Conservation (phyloP, 1,140 invertebrate species). For the Zaprionus davidi region DNA sequence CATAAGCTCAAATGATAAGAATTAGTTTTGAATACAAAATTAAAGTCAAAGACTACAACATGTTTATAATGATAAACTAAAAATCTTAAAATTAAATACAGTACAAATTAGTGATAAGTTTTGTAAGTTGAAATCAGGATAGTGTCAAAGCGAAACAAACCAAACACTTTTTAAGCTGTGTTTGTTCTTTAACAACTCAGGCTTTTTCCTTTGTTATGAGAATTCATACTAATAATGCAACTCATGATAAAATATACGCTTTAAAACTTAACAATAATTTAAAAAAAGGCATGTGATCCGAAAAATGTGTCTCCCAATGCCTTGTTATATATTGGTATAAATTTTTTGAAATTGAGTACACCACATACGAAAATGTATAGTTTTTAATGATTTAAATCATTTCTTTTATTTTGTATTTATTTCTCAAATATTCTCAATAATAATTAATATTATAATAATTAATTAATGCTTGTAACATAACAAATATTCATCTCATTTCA, state of each 20-base stretch:
- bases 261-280: slow-evolving; percentile 47
- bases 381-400: slow-evolving; percentile 77
- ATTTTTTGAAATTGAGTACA: slow-evolving; percentile 28
- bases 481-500: slow-evolving; percentile 77
- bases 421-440: slow-evolving; percentile 83
- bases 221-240: slow-evolving; percentile 28
- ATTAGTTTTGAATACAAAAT: slow-evolving; percentile 40
- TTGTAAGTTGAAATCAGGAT: slow-evolving; percentile 24
- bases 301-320: slow-evolving; percentile 17
- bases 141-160: slow-evolving; percentile 23
- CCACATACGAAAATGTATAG: slow-evolving; percentile 40
- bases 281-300: slow-evolving; percentile 20
- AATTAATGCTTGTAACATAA: slow-evolving; percentile 83
- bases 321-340: slow-evolving; percentile 10
- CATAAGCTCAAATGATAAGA: slow-evolving; percentile 45
- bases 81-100: slow-evolving; percentile 36
- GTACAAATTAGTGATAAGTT: slow-evolving; percentile 28
- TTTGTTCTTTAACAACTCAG: slow-evolving; percentile 30
- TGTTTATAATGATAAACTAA: slow-evolving; percentile 36
- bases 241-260: slow-evolving; percentile 30
- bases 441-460: slow-evolving; percentile 83
- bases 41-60: slow-evolving; percentile 45
- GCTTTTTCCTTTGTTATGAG: slow-evolving; percentile 15
- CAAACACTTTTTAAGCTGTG: slow-evolving; percentile 18
- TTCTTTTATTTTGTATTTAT: slow-evolving; percentile 76